Evolutionary conservation across 2,888 invertebrate species (phyloP).

Genomic region (Polyommatus iphigenia): DNA sequence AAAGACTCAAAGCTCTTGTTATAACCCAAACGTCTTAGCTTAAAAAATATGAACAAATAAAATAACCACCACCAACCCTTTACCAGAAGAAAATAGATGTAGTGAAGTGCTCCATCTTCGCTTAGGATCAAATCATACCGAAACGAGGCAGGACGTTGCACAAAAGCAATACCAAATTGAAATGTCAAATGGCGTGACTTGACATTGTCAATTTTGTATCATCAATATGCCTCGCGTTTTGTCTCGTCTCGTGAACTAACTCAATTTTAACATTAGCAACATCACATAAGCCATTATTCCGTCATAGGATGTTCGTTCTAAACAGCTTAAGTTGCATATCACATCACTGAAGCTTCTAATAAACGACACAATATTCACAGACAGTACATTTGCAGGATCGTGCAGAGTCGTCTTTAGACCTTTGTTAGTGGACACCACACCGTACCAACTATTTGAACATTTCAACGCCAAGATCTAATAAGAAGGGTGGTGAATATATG

Average conservation of each 20-base stretch:
- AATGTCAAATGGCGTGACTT: too few relatives aligned
- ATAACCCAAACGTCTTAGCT: neutral
- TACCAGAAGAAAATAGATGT: neutral
- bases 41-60: neutral
- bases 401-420: slow-evolving; percentile 72
- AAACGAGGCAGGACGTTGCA: too few relatives aligned
- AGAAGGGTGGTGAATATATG: neutral
- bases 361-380: slow-evolving; percentile 31
- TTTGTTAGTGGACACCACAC: slow-evolving; percentile 49
- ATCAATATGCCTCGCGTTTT: neutral
- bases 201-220: neutral
- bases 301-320: slow-evolving; percentile 14
- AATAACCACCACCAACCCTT: neutral
- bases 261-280: neutral
- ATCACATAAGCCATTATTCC: neutral
- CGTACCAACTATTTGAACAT: slow-evolving; percentile 47
- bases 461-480: neutral
- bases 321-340: neutral
- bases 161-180: neutral
- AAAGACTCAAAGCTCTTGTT: neutral
- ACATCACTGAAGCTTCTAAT: slow-evolving; percentile 25
- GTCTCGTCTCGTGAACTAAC: neutral
- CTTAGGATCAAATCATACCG: neutral
- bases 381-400: slow-evolving; percentile 43
- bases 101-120: neutral